These are phyloP conservation scores for Coreius guichenoti DNA, from an alignment of 2,797 vertebrate species.

Conservation along the genomic window DNA sequence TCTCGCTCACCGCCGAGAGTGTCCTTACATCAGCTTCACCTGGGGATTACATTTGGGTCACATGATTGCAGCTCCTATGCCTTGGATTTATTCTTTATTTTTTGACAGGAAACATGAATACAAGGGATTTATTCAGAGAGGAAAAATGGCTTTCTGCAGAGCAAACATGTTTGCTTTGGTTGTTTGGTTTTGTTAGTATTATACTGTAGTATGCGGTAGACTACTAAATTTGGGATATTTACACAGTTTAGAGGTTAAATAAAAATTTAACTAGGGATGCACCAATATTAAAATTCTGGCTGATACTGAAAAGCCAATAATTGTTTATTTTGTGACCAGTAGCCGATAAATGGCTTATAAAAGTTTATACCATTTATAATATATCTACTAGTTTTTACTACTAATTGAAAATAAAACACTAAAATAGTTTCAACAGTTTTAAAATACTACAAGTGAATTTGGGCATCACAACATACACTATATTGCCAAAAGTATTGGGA, in stretches of 20 bases:
- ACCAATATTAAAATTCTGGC: not conserved
- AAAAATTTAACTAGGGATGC: not conserved
- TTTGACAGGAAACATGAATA: slow-evolving; percentile 38
- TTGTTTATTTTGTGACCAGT: not conserved
- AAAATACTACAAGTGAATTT: not conserved
- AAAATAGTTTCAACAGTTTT: not conserved
- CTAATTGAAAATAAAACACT: not conserved
- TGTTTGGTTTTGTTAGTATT: not conserved
- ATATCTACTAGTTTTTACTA: not conserved
- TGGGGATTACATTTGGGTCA: slow-evolving; percentile 69
- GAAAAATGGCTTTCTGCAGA: slow-evolving; percentile 9
- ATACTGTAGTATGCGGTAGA: not conserved
- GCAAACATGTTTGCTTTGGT: not conserved
- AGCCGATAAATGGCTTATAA: not conserved
- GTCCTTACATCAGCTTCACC: slow-evolving; percentile 62
- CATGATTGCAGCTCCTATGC: slow-evolving; percentile 53
- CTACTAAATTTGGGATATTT: not conserved
- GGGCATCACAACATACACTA: not conserved
- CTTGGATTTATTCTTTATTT: slow-evolving; percentile 42
- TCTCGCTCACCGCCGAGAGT: slow-evolving; percentile 47
- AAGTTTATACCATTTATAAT: too few species aligned
- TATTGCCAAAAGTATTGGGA: too few species aligned
- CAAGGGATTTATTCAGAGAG: slow-evolving; percentile 18
- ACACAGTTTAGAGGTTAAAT: not conserved
- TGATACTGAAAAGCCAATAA: not conserved